Base-by-base conservation (phyloP, 2,888 invertebrate species). In the Phaedon cochleariae region DNA sequence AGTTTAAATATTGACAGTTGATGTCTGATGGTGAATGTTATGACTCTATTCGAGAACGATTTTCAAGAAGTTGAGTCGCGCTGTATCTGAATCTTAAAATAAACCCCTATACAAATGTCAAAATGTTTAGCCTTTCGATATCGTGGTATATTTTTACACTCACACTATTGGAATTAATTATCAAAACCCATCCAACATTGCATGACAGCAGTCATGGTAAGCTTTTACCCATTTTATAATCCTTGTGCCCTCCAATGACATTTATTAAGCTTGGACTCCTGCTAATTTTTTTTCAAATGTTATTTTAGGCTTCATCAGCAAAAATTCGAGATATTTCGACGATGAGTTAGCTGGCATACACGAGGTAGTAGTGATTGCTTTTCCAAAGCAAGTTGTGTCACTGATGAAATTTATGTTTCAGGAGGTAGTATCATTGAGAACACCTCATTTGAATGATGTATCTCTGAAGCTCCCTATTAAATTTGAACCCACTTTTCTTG, bases 201-300 rank as follows among this genome's bases (percentile, higher is more conserved):
- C 90, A 90, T 84, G 90, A 90, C 84, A 90, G 89, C 84, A 90
- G 88, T 85, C 90, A 91, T 87, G 91, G 91, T 91, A 87, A 88
- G 84, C 84, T 51, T 68, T 58, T 68, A 52, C 67, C 61, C 15
- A 17, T 53, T 59, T 65, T n/a, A n/a, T n/a, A 60, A 65, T 67
- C 63, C 65, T 64, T 53, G 57, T 69, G 67, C 62, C 67, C 67
- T 72, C 67, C 62, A 54, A 66, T 68, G 69, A 68, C 70, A 71
- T 70, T 69, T 62, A n/a, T n/a, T n/a, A n/a, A 62, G 31, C 31
- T 62, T 65, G 65, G 60, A 62, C 67, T 72, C 65, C 17, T 53
- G 64, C 55, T 64, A 54, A 66, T 31, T 71, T 75, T 71, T 77
- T 74, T 75, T 71, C 61, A n/a, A 22, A 17, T 45, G 3, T 57